A percentile compares a stretch with the other conserved stretches of the same genome.
Conservation (phyloP, 2,888 invertebrate species). For the Himalopsyche tibetana region DNA sequence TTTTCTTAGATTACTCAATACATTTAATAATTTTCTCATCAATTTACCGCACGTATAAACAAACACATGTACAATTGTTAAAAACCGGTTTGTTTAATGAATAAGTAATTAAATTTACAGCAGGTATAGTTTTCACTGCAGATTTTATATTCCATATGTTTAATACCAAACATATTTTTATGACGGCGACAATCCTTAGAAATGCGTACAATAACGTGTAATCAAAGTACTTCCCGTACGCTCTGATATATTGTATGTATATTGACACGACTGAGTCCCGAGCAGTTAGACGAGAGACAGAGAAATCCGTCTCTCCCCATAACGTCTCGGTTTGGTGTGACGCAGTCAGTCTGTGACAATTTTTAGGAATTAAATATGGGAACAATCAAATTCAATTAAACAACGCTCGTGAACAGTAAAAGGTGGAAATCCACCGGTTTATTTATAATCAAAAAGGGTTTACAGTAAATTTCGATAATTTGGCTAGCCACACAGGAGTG, state of each 20-base stretch:
- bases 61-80: background rate
- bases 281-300: too few relatives aligned
- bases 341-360: too few relatives aligned
- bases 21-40: background rate
- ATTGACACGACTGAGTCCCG: too few relatives aligned
- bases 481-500: too few relatives aligned
- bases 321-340: too few relatives aligned
- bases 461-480: too few relatives aligned
- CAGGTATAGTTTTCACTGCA: background rate
- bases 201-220: background rate
- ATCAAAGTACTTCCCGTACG: background rate
- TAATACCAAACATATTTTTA: background rate
- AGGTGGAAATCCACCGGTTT: too few relatives aligned
- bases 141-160: background rate
- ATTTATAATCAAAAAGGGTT: too few relatives aligned
- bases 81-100: constrained; percentile 3
- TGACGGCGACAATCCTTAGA: background rate
- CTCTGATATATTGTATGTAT: background rate
- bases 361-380: too few relatives aligned
- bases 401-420: too few relatives aligned
- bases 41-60: background rate
- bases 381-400: too few relatives aligned
- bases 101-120: background rate
- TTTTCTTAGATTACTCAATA: background rate
- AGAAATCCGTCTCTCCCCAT: too few relatives aligned